These are phyloP conservation scores for Spodoptera littoralis DNA, from an alignment of 2,888 invertebrate species.

Conservation along the genomic window DNA sequence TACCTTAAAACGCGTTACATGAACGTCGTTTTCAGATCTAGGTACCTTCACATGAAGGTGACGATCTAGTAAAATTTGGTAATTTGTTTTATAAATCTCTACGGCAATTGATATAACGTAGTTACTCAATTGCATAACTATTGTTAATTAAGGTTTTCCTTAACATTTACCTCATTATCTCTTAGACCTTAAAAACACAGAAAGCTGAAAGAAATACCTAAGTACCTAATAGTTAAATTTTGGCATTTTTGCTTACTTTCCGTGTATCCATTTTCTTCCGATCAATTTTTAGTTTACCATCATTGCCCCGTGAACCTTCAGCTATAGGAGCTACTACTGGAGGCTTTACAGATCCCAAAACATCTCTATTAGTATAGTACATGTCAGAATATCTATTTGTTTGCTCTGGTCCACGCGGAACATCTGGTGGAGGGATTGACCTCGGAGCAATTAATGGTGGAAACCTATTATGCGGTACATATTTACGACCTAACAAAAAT, in stretches of 20 bases:
- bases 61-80: no score
- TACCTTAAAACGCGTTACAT: no score
- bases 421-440: constrained; percentile 72
- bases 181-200: no score
- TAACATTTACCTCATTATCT: no score
- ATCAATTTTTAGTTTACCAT: not conserved
- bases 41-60: no score
- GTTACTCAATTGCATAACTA: no score
- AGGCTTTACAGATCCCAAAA: constrained; percentile 72
- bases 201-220: no score
- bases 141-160: no score
- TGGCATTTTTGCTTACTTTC: not conserved
- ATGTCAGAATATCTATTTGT: constrained; percentile 69
- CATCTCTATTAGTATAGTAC: constrained; percentile 70
- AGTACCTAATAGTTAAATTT: no score
- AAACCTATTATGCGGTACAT: constrained; percentile 72
- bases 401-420: constrained; percentile 73
- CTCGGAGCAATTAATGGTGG: constrained; percentile 71
- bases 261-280: not conserved
- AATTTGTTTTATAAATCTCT: no score
- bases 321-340: constrained; percentile 79
- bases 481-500: constrained; percentile 75
- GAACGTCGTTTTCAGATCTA: no score
- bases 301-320: not conserved
- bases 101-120: no score